Percentiles rank a stretch among this genome's conserved stretches.
These are phyloP conservation scores for Nomada fucata DNA, from an alignment of 2,888 invertebrate species.

Conservation along the genomic window DNA sequence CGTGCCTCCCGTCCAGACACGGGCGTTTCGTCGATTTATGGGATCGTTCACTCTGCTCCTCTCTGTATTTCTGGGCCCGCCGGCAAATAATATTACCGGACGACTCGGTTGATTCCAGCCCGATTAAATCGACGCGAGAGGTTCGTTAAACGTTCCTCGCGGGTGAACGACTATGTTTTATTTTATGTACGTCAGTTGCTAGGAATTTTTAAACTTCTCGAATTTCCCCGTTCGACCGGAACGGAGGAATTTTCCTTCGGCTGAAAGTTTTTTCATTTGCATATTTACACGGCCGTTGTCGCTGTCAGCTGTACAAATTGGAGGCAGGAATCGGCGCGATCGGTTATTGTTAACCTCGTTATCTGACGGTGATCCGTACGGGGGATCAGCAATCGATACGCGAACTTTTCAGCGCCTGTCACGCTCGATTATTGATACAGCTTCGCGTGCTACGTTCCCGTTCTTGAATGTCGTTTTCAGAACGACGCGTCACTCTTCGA, in stretches of 20 bases:
- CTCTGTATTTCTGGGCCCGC: background rate
- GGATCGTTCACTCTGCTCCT: background rate
- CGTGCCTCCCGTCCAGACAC: conserved; percentile 4
- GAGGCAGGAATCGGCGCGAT: conserved; percentile 30
- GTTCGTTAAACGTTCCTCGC: background rate
- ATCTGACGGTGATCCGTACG: conserved; percentile 58
- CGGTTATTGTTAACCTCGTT: conserved; percentile 70
- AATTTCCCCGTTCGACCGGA: background rate
- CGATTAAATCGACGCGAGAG: conserved; percentile 2
- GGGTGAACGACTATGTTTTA: too few relatives aligned
- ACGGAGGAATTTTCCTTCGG: conserved; percentile 17
- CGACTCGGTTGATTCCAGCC: background rate
- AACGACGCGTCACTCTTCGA: conserved; percentile 12
- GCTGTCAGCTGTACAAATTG: conserved; percentile 40
- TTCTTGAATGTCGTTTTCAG: background rate
- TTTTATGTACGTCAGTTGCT: background rate
- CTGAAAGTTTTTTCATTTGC: conserved; percentile 51
- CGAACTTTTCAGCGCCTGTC: conserved; percentile 67
- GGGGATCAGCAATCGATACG: conserved; percentile 70
- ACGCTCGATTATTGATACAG: conserved; percentile 32
- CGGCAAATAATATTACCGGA: background rate
- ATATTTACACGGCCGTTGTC: conserved; percentile 26
- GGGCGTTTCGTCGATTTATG: conserved; percentile 32
- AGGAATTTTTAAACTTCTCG: background rate
- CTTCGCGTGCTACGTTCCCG: background rate